Evolutionary conservation across 2,113 vertebrate genomes (phyloP), one percentile per base, ranked within the genome.

Genomic region (Stigmatopora nigra): DNA sequence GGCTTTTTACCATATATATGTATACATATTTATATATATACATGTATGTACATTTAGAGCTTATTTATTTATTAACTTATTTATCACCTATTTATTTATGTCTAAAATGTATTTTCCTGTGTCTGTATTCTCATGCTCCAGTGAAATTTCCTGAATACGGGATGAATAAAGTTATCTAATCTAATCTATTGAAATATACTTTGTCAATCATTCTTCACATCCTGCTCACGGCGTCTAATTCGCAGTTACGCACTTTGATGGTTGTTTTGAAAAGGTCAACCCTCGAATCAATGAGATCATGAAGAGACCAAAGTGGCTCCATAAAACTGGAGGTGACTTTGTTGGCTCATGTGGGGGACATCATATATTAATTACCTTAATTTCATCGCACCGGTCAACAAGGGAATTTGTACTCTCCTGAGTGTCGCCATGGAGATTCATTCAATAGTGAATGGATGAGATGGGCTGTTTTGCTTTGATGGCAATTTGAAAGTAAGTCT

Each of bases 331-430:
- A 67, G 76, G 70, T 78, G 78, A 73, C 69, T 71, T 69, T 74
- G 63, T 61, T 46, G 67, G 64, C 72, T 76, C 78, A 14, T 65
- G 70, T 67, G 73, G 72, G 38, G 80, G 71, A 64, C 64, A 57
- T 13, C 46, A 65, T 41, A 72, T 71, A 68, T 81, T 82, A 85
- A 79, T 79, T 69, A 79, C 67, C 67, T 76, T 78, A 76, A 84
- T 84, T 84, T 76, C 65, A 78, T 76, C 57, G 64, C 68, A 69
- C 70, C 68, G 47, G 46, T 63, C 59, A 69, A 67, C 73, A 48
- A 48, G 65, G 75, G 66, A 70, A 19, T 60, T 41, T 60, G 71
- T 79, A 61, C 65, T 64, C 64, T 53, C 75, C 7, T 60, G 53
- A 76, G 65, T 5, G 10, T 81, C 78, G 80, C 77, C 77, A 78